Percentiles rank a stretch among this genome's conserved stretches.
Evolutionary conservation across 2,113 vertebrate species (phyloP).

Genomic region (Ochotona princeps): DNA sequence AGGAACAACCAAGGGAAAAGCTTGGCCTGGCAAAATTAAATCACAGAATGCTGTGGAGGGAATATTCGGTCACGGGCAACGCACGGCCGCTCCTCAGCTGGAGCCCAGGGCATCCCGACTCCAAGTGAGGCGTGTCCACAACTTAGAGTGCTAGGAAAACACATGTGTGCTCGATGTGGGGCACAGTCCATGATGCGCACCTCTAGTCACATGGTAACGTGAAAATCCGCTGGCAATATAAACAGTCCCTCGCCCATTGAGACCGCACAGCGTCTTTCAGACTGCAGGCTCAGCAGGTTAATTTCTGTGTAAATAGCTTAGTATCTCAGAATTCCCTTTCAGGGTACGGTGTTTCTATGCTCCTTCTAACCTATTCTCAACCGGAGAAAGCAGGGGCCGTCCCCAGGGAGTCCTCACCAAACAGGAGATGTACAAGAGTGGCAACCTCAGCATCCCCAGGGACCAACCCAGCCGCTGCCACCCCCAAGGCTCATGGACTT

Average conservation of each 20-base stretch:
- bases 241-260: neutral
- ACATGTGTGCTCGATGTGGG: neutral
- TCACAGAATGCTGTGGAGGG: too few species aligned
- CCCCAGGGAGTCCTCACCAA: constrained; percentile 2
- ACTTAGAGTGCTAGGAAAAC: too few species aligned
- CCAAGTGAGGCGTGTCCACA: too few species aligned
- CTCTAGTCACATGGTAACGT: too few species aligned
- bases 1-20: too few species aligned
- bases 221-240: neutral
- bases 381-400: constrained; percentile 29
- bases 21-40: too few species aligned
- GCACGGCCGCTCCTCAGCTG: too few species aligned
- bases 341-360: constrained; percentile 28
- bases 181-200: neutral
- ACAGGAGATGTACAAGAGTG: constrained; percentile 45
- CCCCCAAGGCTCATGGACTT: neutral
- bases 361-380: constrained; percentile 44
- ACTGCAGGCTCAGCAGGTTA: neutral
- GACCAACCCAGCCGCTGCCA: neutral
- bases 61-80: too few species aligned
- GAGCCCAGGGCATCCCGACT: too few species aligned
- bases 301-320: neutral
- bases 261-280: neutral
- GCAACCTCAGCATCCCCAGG: constrained; percentile 8
- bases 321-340: neutral